Evolutionary conservation across 2,888 invertebrate genomes (phyloP).

Genomic region (Melanophora roralis): DNA sequence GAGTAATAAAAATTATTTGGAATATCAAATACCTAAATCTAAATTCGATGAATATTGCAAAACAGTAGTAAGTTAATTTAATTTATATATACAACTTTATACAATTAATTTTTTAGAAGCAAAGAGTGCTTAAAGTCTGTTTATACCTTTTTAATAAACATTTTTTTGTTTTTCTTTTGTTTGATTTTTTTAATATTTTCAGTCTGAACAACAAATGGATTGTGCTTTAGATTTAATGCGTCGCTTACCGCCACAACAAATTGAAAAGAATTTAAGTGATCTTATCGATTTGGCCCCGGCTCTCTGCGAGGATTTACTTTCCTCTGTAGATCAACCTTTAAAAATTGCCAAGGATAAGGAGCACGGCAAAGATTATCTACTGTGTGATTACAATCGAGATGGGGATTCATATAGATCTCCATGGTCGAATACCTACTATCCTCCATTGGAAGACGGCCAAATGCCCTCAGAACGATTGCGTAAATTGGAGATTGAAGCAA

Average conservation of each 20-base stretch:
- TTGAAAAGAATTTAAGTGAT: conserved; percentile 98
- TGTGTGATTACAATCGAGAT: conserved; percentile 99
- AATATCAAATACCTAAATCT: not conserved
- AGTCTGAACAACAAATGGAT: conserved; percentile 98
- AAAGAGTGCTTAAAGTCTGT: not conserved
- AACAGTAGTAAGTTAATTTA: too few relatives aligned
- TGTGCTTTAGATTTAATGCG: conserved; percentile 99
- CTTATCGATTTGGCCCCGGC: conserved; percentile 97
- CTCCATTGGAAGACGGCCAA: conserved; percentile 97
- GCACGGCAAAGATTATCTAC: conserved; percentile 96
- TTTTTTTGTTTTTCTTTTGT: not conserved
- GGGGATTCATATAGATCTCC: conserved; percentile 99
- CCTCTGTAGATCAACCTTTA: conserved; percentile 98
- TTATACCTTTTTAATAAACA: not conserved
- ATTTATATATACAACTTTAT: too few relatives aligned
- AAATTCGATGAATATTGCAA: too few relatives aligned
- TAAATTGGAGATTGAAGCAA: conserved; percentile 97
- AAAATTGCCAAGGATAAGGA: conserved; percentile 97
- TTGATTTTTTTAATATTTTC: conserved; percentile 67
- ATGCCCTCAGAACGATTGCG: conserved; percentile 98
- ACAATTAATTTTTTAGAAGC: too few relatives aligned
- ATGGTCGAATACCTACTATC: conserved; percentile 99
- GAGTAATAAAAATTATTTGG: conserved; percentile 52
- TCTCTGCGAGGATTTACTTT: conserved; percentile 96
- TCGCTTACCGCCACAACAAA: conserved; percentile 98